Conservation (phyloP, 2,797 vertebrate species). For the Sciurus vulgaris region DNA sequence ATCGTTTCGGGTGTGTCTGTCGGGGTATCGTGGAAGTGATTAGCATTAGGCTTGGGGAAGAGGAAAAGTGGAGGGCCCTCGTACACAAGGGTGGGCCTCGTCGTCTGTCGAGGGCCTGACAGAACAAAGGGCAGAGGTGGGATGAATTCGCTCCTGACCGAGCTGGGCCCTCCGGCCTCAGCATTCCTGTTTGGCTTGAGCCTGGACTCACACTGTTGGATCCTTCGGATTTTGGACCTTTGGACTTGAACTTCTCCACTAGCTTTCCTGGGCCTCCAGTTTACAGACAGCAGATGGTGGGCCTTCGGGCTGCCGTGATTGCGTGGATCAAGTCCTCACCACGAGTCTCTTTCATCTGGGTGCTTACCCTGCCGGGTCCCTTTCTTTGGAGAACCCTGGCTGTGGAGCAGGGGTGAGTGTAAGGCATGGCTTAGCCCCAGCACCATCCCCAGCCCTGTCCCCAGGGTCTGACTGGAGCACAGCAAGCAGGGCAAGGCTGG, state of each 20-base stretch:
- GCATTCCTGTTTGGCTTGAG: not conserved
- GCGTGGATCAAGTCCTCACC: too few relatives aligned
- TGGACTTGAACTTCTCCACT: not conserved
- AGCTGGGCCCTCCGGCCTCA: fast-evolving
- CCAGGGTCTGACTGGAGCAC: not conserved
- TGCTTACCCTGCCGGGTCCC: not conserved
- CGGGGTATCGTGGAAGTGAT: not conserved
- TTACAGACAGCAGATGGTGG: not conserved
- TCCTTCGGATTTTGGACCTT: not conserved
- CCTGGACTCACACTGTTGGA: too few relatives aligned
- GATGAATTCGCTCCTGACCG: too few relatives aligned
- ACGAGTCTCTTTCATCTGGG: not conserved
- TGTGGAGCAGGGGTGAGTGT: not conserved
- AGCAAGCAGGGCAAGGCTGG: too few relatives aligned
- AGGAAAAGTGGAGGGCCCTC: too few relatives aligned
- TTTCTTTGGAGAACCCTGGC: not conserved
- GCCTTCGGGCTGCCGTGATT: too few relatives aligned
- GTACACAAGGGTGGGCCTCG: too few relatives aligned
- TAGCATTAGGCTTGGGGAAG: not conserved
- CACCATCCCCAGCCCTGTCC: too few relatives aligned
- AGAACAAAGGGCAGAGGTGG: not conserved
- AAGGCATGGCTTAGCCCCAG: too few relatives aligned
- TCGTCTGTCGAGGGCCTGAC: not conserved
- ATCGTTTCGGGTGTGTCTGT: not conserved
- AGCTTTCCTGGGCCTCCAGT: not conserved